phyloP scores from a whole-genome alignment of 2,888 invertebrate genomes.

The Diaphora mendica region DNA sequence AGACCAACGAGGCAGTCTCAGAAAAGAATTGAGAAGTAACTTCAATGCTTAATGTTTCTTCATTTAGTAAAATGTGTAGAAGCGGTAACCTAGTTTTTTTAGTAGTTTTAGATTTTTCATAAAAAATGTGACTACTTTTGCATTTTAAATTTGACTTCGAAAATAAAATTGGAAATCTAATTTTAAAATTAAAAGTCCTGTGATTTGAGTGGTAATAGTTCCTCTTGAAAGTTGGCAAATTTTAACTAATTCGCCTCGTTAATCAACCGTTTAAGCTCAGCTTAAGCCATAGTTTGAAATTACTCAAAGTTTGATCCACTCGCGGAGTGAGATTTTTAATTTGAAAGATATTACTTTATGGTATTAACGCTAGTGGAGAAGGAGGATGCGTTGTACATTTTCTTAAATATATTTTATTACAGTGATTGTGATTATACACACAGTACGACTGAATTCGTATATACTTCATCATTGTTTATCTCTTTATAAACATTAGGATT shows the following conservation, averaged over 20 bases:
- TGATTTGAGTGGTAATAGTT: conserved; percentile 52
- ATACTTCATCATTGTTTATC: background rate
- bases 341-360: conserved; percentile 45
- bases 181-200: conserved; percentile 38
- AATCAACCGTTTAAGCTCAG: conserved; percentile 72
- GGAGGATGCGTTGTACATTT: background rate
- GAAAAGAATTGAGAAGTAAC: no score
- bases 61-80: no score
- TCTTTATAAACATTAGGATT: background rate
- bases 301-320: conserved; percentile 64
- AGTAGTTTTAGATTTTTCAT: background rate
- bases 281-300: conserved; percentile 71
- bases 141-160: conserved; percentile 36
- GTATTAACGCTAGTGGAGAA: conserved; percentile 13
- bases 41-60: no score
- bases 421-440: background rate
- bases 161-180: conserved; percentile 45
- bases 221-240: conserved; percentile 57
- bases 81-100: background rate
- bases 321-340: conserved; percentile 42
- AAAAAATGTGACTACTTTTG: conserved; percentile 33
- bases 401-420: background rate
- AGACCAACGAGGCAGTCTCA: no score
- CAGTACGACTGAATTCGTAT: background rate
- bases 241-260: conserved; percentile 65